phyloP scores from a whole-genome alignment of 2,888 invertebrate species.

The Drosophila picticornis region DNA sequence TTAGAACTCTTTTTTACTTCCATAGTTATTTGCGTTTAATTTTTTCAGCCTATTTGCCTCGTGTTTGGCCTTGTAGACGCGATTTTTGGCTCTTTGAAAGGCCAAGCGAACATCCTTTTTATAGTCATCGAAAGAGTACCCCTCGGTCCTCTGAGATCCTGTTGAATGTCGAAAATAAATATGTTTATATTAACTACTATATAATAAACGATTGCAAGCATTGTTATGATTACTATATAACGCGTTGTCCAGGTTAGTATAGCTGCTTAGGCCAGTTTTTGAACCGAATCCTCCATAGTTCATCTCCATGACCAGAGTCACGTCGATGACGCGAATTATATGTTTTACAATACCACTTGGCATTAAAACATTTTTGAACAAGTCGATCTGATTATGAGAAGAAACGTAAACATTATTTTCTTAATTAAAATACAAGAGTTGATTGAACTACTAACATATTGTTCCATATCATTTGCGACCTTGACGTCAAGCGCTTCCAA shows the following conservation, averaged over 20 bases:
- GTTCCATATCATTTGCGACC: slow-evolving; percentile 35
- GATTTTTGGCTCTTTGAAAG: slow-evolving; percentile 9
- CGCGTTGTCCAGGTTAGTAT: slow-evolving; percentile 8
- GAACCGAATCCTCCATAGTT: slow-evolving; percentile 40
- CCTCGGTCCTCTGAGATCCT: slow-evolving; percentile 1
- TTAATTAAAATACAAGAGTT: not conserved
- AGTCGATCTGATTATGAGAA: slow-evolving; percentile 25
- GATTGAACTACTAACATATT: slow-evolving; percentile 40
- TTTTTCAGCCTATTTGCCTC: slow-evolving; percentile 8
- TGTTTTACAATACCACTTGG: slow-evolving; percentile 45
- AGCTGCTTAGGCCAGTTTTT: slow-evolving; percentile 40
- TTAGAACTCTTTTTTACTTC: not conserved
- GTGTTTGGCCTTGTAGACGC: slow-evolving; percentile 11
- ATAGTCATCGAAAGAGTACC: slow-evolving; percentile 6
- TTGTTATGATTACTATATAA: slow-evolving; percentile 7
- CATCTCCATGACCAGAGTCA: slow-evolving; percentile 43
- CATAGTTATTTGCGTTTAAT: not conserved
- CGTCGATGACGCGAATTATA: slow-evolving; percentile 40
- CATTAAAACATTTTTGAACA: slow-evolving; percentile 33
- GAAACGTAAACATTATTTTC: not conserved
- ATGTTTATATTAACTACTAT: not conserved
- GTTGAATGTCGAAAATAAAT: not conserved
- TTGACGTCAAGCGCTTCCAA: slow-evolving; percentile 39
- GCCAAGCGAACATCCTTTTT: slow-evolving; percentile 9
- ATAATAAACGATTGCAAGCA: not conserved